Evolutionary conservation across 2,797 vertebrate species (phyloP), one percentile per base, ranked within the genome.

Genomic region (Enteromius treurensis): DNA sequence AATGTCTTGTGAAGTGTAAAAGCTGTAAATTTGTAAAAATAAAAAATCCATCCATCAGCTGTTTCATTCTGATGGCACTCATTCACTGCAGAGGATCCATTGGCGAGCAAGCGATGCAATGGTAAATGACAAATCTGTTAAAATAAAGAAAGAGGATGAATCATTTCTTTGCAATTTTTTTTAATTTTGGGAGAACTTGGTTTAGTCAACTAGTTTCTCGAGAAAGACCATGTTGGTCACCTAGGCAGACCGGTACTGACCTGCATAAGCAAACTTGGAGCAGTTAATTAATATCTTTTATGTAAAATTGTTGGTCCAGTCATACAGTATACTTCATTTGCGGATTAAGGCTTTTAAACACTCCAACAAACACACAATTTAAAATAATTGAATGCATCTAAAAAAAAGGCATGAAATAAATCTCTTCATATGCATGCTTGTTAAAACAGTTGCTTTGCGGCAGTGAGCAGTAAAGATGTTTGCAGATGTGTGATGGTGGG

Each of bases 401-500:
- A 5, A 1, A 32, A 77, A 9, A 21, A 6, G 21, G 2, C 15
- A 67, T 67, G 7, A 40, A 34, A 53, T 10, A 15, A 10, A n/a
- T 32, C 29, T 32, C 11, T 23, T 19, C 1, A 26, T 60, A 11
- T 65, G 58, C 4, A 8, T 34, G 3, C 15, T 67, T 70, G 15
- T 32, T 58, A 60, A 23, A 51, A 32, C 67, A 80, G 67, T 71
- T 58, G 7, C n/a, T 60, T 80, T 60, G 65, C 11, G 37, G 37
- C 23, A 45, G 23, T 5, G 6, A 67, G 37, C 79, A 74, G 70
- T 75, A 51, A 37, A 32, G 13, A 67, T 60, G 49, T 68, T 71
- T 73, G 70, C 81, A 83, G 51, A 53, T 78, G 82, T 64, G n/a
- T 42, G 58, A 79, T 26, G 37, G 47, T 65, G 32, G 73, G 68